These are phyloP conservation scores for Pocota personata DNA, from an alignment of 2,888 invertebrate species.

Conservation along the genomic window DNA sequence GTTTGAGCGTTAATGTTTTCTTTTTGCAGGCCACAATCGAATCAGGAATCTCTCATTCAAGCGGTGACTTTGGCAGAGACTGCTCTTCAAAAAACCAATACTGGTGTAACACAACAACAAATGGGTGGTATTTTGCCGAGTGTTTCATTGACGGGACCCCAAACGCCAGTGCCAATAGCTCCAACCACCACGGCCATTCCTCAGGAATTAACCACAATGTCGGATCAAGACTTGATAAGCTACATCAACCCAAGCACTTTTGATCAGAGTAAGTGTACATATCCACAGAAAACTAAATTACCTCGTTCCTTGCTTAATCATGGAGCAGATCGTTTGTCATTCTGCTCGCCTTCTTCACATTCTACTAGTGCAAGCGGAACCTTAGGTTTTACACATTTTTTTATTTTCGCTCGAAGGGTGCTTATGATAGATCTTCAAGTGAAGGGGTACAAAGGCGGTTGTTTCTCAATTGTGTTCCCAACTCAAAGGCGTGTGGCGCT, in stretches of 20 bases:
- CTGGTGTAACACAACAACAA: conserved; percentile 79
- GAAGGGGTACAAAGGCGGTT: no score
- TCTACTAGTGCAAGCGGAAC: no score
- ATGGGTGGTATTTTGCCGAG: conserved; percentile 71
- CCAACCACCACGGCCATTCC: conserved; percentile 84
- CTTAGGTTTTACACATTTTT: no score
- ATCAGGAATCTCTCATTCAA: conserved; percentile 82
- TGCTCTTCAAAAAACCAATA: conserved; percentile 80
- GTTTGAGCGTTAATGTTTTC: neutral
- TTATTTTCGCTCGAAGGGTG: no score
- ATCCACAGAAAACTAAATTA: no score
- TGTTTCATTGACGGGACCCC: conserved; percentile 76
- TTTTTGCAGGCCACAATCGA: conserved; percentile 75
- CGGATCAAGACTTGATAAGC: conserved; percentile 93
- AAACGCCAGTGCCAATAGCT: conserved; percentile 81
- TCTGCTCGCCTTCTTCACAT: no score
- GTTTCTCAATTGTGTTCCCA: no score
- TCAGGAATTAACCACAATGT: conserved; percentile 91
- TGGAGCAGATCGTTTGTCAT: no score
- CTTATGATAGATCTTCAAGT: no score
- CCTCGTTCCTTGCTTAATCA: no score
- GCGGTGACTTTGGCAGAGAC: conserved; percentile 81
- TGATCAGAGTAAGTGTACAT: conserved; percentile 87
- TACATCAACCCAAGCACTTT: conserved; percentile 95
- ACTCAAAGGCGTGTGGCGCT: no score